Conservation (phyloP, 2,113 vertebrate species). For the Cephalopterus ornatus region DNA sequence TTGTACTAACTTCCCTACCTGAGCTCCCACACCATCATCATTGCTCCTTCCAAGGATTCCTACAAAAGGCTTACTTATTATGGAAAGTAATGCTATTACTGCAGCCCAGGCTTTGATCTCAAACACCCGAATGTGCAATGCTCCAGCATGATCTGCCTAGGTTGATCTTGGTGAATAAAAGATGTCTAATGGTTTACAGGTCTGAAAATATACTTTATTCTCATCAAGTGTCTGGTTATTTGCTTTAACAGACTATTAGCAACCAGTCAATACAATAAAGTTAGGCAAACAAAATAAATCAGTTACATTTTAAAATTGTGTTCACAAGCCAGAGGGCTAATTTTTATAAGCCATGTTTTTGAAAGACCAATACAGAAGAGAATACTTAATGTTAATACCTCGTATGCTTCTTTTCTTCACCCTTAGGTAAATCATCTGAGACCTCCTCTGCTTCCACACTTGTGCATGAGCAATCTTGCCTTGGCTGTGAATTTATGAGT, state of each 20-base stretch:
- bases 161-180: neutral
- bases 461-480: neutral
- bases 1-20: neutral
- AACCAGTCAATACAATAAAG: constrained; percentile 24
- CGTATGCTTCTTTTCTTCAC: neutral
- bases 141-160: neutral
- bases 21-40: neutral
- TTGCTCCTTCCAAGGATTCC: neutral
- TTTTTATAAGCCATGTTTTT: neutral
- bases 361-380: neutral
- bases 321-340: neutral
- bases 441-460: neutral
- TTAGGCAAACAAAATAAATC: constrained; percentile 27
- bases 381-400: neutral
- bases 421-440: neutral
- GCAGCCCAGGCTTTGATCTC: neutral
- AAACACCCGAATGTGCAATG: neutral
- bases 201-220: constrained; percentile 29
- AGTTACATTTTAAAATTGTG: neutral
- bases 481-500: neutral
- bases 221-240: neutral
- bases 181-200: neutral
- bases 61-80: neutral
- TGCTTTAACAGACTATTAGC: constrained; percentile 5
- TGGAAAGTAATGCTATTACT: neutral